Evolutionary conservation across 2,797 vertebrate species (phyloP).

Genomic region (Eulemur albifrons): DNA sequence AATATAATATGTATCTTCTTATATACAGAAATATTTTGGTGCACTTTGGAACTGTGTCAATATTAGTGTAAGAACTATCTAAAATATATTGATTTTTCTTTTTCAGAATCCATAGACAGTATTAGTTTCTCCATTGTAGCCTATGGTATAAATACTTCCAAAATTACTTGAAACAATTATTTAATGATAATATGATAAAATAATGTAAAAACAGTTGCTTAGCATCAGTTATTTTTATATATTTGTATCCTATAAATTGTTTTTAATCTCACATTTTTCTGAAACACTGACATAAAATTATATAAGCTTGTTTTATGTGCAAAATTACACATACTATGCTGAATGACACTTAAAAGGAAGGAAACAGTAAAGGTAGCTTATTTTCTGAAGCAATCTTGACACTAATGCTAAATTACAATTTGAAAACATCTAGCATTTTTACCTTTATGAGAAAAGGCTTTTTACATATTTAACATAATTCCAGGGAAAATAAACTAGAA

Average conservation of each 20-base stretch:
- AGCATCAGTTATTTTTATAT: background rate
- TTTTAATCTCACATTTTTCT: conserved; percentile 76
- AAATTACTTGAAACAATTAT: conserved; percentile 73
- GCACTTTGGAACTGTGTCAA: conserved; percentile 66
- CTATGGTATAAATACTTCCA: conserved; percentile 53
- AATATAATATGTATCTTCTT: conserved; percentile 7
- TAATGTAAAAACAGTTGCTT: conserved; percentile 71
- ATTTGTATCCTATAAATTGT: conserved; percentile 77
- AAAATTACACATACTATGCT: conserved; percentile 80
- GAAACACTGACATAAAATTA: conserved; percentile 82
- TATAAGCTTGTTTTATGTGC: conserved; percentile 82
- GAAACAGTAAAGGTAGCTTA: conserved; percentile 80
- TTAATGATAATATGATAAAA: conserved; percentile 76
- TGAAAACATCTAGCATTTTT: conserved; percentile 85
- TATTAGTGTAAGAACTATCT: conserved; percentile 2
- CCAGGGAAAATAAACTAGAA: conserved; percentile 90
- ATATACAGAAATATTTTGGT: conserved; percentile 64
- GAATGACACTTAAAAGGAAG: conserved; percentile 86
- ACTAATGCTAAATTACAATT: conserved; percentile 86
- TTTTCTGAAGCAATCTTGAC: conserved; percentile 86
- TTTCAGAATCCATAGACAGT: conserved; percentile 67
- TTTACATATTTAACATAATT: conserved; percentile 96
- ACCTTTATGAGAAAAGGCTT: conserved; percentile 88
- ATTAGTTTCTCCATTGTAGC: conserved; percentile 70
- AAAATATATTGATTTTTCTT: background rate